These are phyloP conservation scores for Crocallis elinguaria DNA, from an alignment of 2,888 invertebrate genomes.

Conservation along the genomic window DNA sequence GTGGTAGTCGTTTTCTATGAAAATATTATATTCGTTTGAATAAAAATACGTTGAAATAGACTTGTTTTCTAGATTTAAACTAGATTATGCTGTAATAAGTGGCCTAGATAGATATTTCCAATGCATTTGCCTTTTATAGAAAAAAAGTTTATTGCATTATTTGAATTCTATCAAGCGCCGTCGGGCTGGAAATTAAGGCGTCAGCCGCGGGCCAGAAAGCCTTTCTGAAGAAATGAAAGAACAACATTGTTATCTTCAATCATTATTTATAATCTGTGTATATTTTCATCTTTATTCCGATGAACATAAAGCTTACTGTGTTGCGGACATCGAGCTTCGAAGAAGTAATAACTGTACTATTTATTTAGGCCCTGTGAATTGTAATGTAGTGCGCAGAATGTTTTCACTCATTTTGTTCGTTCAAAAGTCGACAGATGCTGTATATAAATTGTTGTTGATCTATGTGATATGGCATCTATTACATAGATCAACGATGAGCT, in stretches of 20 bases:
- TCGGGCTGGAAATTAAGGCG: not conserved
- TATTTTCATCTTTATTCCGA: conserved; percentile 8
- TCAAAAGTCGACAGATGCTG: conserved; percentile 1
- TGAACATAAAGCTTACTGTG: conserved; percentile 1
- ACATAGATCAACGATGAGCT: too few species aligned
- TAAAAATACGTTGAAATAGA: too few species aligned
- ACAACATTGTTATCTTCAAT: conserved; percentile 17
- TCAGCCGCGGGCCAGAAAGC: not conserved
- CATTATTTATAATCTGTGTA: conserved; percentile 9
- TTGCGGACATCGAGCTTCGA: not conserved
- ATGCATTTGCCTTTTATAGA: not conserved
- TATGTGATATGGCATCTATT: not conserved
- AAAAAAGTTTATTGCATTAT: not conserved
- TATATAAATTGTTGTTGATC: conserved; percentile 3
- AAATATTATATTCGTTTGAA: too few species aligned
- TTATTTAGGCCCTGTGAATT: conserved; percentile 22
- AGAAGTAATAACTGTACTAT: conserved; percentile 21
- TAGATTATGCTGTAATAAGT: too few species aligned
- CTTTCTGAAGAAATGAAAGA: conserved; percentile 22
- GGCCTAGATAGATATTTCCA: not conserved
- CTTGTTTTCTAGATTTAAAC: too few species aligned
- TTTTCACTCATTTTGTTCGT: conserved; percentile 7
- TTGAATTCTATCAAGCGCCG: not conserved
- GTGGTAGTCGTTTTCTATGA: too few species aligned
- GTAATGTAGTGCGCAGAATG: conserved; percentile 3